Conservation (phyloP, 2,888 invertebrate genomes). For the Eupelmus urozonus region DNA sequence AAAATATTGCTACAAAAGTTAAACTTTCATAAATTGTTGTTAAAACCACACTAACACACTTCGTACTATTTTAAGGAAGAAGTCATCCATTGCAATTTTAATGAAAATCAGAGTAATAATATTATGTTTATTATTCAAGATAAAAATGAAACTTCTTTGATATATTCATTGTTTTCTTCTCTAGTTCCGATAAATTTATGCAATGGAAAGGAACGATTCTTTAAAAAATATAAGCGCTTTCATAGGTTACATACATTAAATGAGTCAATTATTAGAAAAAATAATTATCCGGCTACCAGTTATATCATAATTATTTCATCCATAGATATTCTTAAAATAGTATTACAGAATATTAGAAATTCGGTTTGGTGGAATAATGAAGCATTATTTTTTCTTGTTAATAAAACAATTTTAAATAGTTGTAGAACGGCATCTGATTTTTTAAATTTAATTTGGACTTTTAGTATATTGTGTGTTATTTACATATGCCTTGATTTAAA, state of each 20-base stretch:
- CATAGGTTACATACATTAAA: background rate
- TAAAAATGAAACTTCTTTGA: no score
- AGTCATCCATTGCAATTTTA: no score
- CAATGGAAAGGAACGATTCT: background rate
- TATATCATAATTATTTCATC: background rate
- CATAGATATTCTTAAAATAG: no score
- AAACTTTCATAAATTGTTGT: no score
- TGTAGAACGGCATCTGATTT: background rate
- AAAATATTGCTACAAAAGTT: no score
- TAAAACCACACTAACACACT: no score
- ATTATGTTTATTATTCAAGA: no score
- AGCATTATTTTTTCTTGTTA: constrained; percentile 1
- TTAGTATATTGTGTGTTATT: background rate
- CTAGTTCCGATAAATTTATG: background rate
- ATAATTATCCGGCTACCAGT: background rate
- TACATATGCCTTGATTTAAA: background rate
- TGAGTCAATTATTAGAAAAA: background rate
- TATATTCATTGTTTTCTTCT: background rate
- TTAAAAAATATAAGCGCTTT: constrained; percentile 12
- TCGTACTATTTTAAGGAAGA: no score
- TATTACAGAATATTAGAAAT: background rate
- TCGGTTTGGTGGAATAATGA: constrained; percentile 24
- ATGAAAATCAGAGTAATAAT: no score
- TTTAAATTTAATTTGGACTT: background rate
- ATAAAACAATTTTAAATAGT: background rate